phyloP scores from a whole-genome alignment of 2,113 vertebrate genomes.

The Brachyistius frenatus region DNA sequence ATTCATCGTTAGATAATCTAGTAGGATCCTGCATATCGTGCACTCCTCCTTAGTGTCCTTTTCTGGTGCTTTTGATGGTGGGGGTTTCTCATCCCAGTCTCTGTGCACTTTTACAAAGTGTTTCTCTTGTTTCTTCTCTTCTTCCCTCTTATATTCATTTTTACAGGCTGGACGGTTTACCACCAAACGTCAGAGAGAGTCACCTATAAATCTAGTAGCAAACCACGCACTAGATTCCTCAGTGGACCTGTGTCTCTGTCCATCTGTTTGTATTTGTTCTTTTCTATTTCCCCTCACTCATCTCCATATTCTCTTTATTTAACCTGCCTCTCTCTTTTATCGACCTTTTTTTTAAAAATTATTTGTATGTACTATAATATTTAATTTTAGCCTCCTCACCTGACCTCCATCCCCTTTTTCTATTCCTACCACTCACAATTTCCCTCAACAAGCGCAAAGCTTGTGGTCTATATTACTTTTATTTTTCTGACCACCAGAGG shows the following conservation, averaged over 20 bases:
- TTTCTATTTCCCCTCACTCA: conserved; percentile 81
- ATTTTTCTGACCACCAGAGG: conserved; percentile 28
- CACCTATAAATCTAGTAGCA: conserved; percentile 99
- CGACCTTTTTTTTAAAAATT: conserved; percentile 11
- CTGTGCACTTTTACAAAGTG: conserved; percentile 96
- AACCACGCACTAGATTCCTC: conserved; percentile 99
- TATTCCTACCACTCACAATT: conserved; percentile 17
- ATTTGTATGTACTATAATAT: conserved; percentile 36
- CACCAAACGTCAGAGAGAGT: conserved; percentile 99
- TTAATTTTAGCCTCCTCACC: conserved; percentile 49
- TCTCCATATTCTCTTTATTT: conserved; percentile 64
- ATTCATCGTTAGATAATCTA: not conserved
- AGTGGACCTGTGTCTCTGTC: conserved; percentile 98
- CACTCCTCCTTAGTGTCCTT: conserved; percentile 86
- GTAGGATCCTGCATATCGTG: conserved; percentile 28
- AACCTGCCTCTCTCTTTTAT: conserved; percentile 54
- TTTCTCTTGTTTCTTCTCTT: conserved; percentile 89
- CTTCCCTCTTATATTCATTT: conserved; percentile 93
- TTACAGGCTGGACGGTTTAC: conserved; percentile 99
- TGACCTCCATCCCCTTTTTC: conserved; percentile 39
- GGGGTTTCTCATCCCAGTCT: conserved; percentile 81
- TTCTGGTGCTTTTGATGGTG: conserved; percentile 78
- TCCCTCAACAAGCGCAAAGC: conserved; percentile 26
- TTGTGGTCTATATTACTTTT: conserved; percentile 16
- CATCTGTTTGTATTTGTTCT: conserved; percentile 89